Conservation (phyloP, 2,113 vertebrate species). For the Halichoeres trimaculatus region DNA sequence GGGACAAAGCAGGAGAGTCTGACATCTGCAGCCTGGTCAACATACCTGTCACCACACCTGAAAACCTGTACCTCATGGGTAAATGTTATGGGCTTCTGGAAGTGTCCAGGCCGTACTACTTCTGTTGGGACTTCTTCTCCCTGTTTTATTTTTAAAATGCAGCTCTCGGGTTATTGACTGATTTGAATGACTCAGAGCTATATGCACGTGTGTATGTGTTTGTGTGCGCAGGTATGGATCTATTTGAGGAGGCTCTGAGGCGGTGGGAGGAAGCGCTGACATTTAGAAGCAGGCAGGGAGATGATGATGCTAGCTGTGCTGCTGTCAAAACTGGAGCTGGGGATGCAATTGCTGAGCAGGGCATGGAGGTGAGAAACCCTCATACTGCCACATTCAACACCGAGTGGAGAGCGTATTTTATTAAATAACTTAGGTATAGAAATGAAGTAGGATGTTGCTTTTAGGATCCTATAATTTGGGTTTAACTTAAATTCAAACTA, state of each 20-base stretch:
- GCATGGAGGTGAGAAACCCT: slow-evolving; percentile 84
- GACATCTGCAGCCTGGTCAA: slow-evolving; percentile 88
- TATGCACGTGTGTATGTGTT: background rate
- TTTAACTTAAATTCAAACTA: background rate
- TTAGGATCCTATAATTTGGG: background rate
- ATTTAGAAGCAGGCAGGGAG: slow-evolving; percentile 88
- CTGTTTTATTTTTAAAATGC: background rate
- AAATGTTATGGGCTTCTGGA: slow-evolving; percentile 56
- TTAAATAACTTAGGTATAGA: background rate
- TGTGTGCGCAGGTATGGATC: slow-evolving; percentile 90
- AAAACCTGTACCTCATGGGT: slow-evolving; percentile 98
- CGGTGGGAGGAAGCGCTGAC: slow-evolving; percentile 95
- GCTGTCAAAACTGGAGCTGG: slow-evolving; percentile 90
- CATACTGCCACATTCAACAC: background rate
- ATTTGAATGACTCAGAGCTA: background rate
- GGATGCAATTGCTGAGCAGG: slow-evolving; percentile 94
- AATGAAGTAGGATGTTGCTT: background rate
- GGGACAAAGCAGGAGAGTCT: slow-evolving; percentile 88
- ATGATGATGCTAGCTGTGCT: slow-evolving; percentile 88
- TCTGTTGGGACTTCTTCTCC: background rate
- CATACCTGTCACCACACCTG: slow-evolving; percentile 92
- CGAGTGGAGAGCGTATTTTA: background rate
- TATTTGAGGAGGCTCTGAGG: slow-evolving; percentile 94
- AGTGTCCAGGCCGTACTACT: background rate
- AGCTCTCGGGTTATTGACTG: background rate